Percentiles rank a stretch among this genome's conserved stretches.
These are phyloP conservation scores for Trichonephila clavata DNA, from an alignment of 1,140 invertebrate genomes.

Conservation along the genomic window DNA sequence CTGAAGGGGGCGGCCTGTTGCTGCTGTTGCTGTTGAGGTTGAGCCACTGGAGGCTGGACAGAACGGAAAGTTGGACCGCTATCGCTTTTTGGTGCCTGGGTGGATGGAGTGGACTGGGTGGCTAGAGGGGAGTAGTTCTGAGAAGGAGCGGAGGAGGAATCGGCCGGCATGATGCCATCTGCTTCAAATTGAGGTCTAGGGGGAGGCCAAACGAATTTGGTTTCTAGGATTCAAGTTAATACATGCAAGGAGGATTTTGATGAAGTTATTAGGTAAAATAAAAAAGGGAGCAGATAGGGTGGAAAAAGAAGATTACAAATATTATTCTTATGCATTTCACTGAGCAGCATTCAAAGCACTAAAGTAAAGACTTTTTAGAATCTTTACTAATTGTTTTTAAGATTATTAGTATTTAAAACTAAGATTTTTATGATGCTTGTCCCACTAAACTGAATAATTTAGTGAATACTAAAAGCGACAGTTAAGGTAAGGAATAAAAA, in stretches of 20 bases:
- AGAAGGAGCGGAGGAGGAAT: background rate
- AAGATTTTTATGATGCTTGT: background rate
- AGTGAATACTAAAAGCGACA: background rate
- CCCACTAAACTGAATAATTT: background rate
- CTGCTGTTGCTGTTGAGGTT: background rate
- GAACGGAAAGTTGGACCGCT: slow-evolving; percentile 18
- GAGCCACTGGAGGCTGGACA: slow-evolving; percentile 40
- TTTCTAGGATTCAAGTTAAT: slow-evolving; percentile 43
- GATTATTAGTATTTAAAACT: background rate
- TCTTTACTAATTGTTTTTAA: background rate
- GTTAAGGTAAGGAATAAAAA: background rate
- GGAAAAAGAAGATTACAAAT: background rate
- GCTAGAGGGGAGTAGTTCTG: slow-evolving; percentile 71
- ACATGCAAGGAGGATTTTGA: background rate
- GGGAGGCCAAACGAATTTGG: slow-evolving; percentile 85
- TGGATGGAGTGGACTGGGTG: slow-evolving; percentile 42
- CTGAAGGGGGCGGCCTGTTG: background rate
- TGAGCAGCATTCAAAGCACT: slow-evolving; percentile 5
- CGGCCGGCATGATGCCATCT: background rate
- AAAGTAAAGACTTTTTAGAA: background rate
- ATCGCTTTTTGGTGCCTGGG: background rate
- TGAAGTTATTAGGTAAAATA: background rate
- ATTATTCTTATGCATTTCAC: slow-evolving; percentile 16
- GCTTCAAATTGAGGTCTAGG: slow-evolving; percentile 71
- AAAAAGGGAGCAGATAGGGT: background rate